Evolutionary conservation across 2,888 invertebrate species (phyloP).

Genomic region (Seira sanloemensis): DNA sequence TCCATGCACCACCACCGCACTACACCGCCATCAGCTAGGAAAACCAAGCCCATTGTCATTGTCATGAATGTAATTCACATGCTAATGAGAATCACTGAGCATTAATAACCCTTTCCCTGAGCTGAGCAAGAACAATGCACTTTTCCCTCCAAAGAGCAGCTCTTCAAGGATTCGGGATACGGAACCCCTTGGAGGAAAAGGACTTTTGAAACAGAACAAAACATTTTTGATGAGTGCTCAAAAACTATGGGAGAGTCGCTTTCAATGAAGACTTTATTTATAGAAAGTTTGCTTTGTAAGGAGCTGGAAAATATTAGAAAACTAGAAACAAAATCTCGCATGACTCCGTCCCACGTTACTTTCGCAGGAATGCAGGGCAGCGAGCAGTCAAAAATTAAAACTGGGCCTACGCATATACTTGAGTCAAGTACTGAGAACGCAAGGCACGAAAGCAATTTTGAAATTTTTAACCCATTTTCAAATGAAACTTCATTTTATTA

Average conservation of each 20-base stretch:
- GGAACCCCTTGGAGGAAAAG: not conserved
- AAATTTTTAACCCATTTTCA: not conserved
- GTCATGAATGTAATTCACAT: constrained; percentile 63
- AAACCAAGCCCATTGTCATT: constrained; percentile 44
- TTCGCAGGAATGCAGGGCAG: no score
- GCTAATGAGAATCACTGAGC: constrained; percentile 58
- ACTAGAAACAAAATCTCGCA: no score
- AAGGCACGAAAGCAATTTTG: not conserved
- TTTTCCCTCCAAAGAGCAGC: not conserved
- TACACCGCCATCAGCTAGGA: not conserved
- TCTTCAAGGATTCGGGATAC: not conserved
- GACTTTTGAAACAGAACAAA: not conserved
- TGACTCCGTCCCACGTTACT: no score
- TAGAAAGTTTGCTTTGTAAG: not conserved
- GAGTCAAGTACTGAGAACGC: not conserved
- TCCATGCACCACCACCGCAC: not conserved
- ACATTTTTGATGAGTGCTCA: not conserved
- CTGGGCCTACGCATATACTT: not conserved
- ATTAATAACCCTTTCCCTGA: constrained; percentile 54
- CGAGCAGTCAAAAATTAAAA: not conserved
- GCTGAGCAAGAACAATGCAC: constrained; percentile 29
- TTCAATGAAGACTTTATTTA: not conserved
- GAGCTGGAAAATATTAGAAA: not conserved
- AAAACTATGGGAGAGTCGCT: not conserved
- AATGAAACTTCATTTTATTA: not conserved